These are phyloP conservation scores for Premnoplex brunnescens DNA, from an alignment of 2,797 vertebrate genomes.

Conservation along the genomic window DNA sequence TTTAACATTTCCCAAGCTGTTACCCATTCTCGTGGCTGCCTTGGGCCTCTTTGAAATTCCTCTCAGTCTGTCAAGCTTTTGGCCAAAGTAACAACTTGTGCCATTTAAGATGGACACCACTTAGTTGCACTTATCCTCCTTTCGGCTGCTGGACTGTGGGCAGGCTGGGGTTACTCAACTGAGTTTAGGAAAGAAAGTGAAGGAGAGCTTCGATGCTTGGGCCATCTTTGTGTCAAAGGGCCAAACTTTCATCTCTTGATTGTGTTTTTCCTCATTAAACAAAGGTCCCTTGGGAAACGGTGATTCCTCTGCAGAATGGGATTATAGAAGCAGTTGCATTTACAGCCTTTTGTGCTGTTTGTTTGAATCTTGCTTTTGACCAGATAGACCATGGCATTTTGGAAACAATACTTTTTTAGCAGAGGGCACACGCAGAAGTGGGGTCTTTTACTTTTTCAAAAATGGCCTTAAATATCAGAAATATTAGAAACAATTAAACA, in stretches of 20 bases:
- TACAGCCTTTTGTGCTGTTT: background rate
- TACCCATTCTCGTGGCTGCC: background rate
- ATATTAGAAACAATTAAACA: conserved; percentile 11
- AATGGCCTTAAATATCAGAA: conserved; percentile 37
- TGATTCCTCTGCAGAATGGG: background rate
- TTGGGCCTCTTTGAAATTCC: background rate
- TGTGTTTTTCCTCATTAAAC: background rate
- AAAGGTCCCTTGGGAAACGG: background rate
- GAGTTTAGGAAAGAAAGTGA: conserved; percentile 25
- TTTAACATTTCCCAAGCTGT: background rate
- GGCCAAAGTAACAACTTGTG: background rate
- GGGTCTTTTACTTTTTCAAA: conserved; percentile 36
- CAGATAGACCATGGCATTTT: background rate
- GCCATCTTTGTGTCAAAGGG: background rate
- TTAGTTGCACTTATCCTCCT: background rate
- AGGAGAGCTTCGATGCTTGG: background rate
- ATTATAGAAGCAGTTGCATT: background rate
- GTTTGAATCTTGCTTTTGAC: background rate
- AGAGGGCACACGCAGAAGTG: background rate
- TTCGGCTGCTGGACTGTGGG: background rate
- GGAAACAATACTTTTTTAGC: background rate
- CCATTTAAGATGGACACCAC: background rate
- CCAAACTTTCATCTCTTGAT: conserved; percentile 16
- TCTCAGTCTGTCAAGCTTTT: background rate
- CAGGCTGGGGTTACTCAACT: background rate